Percentiles rank a stretch among this genome's conserved stretches.
Evolutionary conservation across 2,888 invertebrate genomes (phyloP).

Genomic region (Ametastegia equiseti): DNA sequence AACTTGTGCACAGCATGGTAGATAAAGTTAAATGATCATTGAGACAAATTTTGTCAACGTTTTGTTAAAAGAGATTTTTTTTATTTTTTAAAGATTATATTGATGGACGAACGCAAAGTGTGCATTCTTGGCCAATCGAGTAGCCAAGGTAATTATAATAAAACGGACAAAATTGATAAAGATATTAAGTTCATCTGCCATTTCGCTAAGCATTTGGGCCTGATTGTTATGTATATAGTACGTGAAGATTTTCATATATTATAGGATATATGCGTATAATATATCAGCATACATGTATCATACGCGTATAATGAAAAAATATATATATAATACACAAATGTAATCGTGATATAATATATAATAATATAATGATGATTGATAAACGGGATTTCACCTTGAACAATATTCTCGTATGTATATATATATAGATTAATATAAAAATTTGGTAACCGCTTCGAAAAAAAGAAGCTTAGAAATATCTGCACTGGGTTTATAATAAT

Average conservation of each 20-base stretch:
- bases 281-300: neutral
- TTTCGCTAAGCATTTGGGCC: conserved; percentile 45
- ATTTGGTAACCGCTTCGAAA: conserved; percentile 1
- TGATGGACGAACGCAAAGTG: no score
- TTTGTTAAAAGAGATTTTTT: neutral
- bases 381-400: conserved; percentile 10
- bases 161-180: neutral
- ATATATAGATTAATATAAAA: neutral
- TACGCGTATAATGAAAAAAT: neutral
- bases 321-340: neutral
- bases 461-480: conserved; percentile 69
- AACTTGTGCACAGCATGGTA: conserved; percentile 55
- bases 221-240: conserved; percentile 24
- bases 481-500: conserved; percentile 65
- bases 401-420: neutral
- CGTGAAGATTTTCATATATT: neutral
- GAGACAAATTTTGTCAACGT: neutral
- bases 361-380: neutral
- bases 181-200: conserved; percentile 33
- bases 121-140: neutral
- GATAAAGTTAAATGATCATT: conserved; percentile 15
- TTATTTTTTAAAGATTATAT: neutral
- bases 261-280: neutral
- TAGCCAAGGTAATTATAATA: neutral
- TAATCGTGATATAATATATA: conserved; percentile 5